A percentile compares a stretch with the other conserved stretches of the same genome.
These are phyloP conservation scores for Parascotia fuliginaria DNA, from an alignment of 2,888 invertebrate species.

Conservation along the genomic window DNA sequence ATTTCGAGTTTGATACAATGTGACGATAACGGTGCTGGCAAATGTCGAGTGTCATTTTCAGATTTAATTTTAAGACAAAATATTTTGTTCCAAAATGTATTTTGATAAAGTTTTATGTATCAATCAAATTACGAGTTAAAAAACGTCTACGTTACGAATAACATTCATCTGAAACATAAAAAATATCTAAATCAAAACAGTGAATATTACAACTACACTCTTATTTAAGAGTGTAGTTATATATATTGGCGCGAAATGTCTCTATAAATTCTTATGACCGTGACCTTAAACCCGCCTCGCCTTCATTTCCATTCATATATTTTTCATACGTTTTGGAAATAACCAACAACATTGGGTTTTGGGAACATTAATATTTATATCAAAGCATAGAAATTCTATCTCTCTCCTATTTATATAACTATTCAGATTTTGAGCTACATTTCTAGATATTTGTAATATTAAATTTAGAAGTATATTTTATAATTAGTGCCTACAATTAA, in stretches of 20 bases:
- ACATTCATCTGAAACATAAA: too few relatives aligned
- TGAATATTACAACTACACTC: constrained; percentile 25
- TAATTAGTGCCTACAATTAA: constrained; percentile 38
- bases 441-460: constrained; percentile 19
- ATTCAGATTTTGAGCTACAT: constrained; percentile 13
- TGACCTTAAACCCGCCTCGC: constrained; percentile 7
- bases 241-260: constrained; percentile 29
- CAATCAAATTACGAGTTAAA: too few relatives aligned
- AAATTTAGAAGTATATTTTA: constrained; percentile 22
- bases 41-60: neutral
- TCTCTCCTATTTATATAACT: constrained; percentile 19
- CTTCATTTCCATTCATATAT: constrained; percentile 27
- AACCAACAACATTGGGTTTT: constrained; percentile 31
- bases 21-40: neutral
- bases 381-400: constrained; percentile 10
- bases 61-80: too few relatives aligned
- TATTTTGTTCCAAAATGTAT: too few relatives aligned
- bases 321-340: constrained; percentile 23
- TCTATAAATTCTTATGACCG: constrained; percentile 29
- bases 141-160: too few relatives aligned
- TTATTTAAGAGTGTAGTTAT: constrained; percentile 32
- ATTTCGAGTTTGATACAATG: neutral
- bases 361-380: constrained; percentile 41
- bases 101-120: too few relatives aligned
- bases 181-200: constrained; percentile 25